Evolutionary conservation across 1,140 invertebrate species (phyloP).

Genomic region (Heliconius himera): DNA sequence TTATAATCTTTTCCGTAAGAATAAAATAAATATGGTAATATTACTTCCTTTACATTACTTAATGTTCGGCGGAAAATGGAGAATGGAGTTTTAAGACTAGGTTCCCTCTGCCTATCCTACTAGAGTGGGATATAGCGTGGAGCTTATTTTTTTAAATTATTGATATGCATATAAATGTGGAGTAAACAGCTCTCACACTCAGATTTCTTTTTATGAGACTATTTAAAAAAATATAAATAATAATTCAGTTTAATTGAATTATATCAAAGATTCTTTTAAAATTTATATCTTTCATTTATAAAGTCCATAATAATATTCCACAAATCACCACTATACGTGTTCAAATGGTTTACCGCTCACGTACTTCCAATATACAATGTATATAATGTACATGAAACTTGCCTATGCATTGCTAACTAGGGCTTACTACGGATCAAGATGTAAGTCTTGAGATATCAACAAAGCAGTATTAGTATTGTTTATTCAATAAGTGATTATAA

Average conservation of each 20-base stretch:
- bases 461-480: background rate
- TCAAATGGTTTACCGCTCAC: conserved; percentile 5
- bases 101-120: too few relatives aligned
- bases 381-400: background rate
- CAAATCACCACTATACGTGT: conserved; percentile 5
- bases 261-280: background rate
- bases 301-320: background rate
- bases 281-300: background rate
- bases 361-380: background rate
- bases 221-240: too few relatives aligned
- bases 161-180: too few relatives aligned
- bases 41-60: too few relatives aligned
- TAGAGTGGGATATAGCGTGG: too few relatives aligned
- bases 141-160: too few relatives aligned
- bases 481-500: background rate
- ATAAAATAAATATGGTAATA: too few relatives aligned
- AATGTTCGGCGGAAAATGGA: too few relatives aligned
- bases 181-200: too few relatives aligned
- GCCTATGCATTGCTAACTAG: background rate
- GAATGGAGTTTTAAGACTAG: too few relatives aligned
- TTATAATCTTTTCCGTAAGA: background rate
- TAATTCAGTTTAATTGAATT: too few relatives aligned
- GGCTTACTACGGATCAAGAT: conserved; percentile 13
- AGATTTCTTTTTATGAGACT: too few relatives aligned
- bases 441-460: conserved; percentile 14